Evolutionary conservation across 2,888 invertebrate species (phyloP), one percentile per base, ranked within the genome.

Genomic region (Drosophila birchii): DNA sequence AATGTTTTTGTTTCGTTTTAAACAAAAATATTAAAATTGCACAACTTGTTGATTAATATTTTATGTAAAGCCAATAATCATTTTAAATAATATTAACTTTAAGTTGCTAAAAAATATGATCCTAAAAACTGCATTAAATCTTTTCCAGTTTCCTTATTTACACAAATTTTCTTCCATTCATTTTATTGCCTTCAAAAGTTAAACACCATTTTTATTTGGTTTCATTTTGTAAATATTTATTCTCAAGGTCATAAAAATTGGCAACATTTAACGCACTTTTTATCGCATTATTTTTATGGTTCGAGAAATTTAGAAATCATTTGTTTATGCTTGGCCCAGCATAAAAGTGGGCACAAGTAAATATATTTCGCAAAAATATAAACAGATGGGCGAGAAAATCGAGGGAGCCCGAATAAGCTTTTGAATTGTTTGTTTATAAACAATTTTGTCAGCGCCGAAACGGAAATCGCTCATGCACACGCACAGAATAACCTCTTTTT

Each of bases 401-500:
- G 11, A 34, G 43, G 23, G 23, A 26, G 41, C 41, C 3, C 20
- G 32, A 43, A 41, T 6, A 71, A 32, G 29, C 39, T 38, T 34
- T 38, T 9, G 32, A 61, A 61, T 59, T 39, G 56, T 73, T 66
- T 66, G 73, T 73, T 73, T 75, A 66, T 67, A 73, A 73, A 73
- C 73, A 72, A 38, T 73, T 53, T 45, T 43, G 41, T 23, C 73
- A 54, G 53, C 55, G 14, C 5, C 32, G 9, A 54, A 73, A 34
- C 73, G 75, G 75, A 73, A 75, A 74, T 74, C 49, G 49, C 55
- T 47, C 45, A 68, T 34, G 26, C 47, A 68, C 49, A 64, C 56
- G 6, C 29, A 64, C 55, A 49, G 51, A 49, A 11, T 32, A 38
- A 5, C 9, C 32, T n/a, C 7, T 32, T 26, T 32, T 29, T 47